Base-by-base conservation (phyloP, 2,797 vertebrate species). In the Sternotherus odoratus region DNA sequence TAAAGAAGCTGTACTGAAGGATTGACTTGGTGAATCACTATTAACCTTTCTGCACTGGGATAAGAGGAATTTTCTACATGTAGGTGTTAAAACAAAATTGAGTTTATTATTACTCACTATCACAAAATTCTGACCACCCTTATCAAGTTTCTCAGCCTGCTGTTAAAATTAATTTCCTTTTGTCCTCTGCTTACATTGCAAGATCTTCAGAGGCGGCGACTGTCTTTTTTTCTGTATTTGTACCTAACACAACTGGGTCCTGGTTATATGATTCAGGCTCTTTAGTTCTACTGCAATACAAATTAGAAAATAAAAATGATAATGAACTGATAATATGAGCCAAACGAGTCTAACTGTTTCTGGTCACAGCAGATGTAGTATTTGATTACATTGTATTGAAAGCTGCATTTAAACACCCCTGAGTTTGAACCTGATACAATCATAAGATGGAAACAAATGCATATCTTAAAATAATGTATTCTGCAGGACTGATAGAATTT, bases 91-190 rank as follows among this genome's bases (percentile, higher is more conserved):
- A 13, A 0, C 83, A 81, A 23, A 12, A 50, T 15, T 26, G 36
- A 43, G 12, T 46, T 26, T 26, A 74, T 39, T 24, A 39, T 43
- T 43, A 74, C 4, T 82, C 2, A 19, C 0, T 0, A 63, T 63
- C 39, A 82, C 4, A 24, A 88, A 88, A 90, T 8, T 79, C 15
- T 54, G 43, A 90, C 66, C 30, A n/a, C 43, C 5, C 1, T 85
- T 3, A 16, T 8, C 79, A 19, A 86, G 83, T 8, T 30, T 79
- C 9, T 78, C n/a, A 2, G 23, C 17, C 23, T 12, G 39, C 56
- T 75, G 8, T 74, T 83, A 56, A 95, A 90, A 82, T 77, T 11
- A n/a, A 88, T 83, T 83, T 83, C 3, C 19, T 89, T 11, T 84
- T 90, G 19, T 28, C 57, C 30, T 60, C 16, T 33, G 8, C 57